Percentiles rank a stretch among this genome's conserved stretches.
phyloP scores from a whole-genome alignment of 2,888 invertebrate genomes.

The Mechanitis mazaeus region DNA sequence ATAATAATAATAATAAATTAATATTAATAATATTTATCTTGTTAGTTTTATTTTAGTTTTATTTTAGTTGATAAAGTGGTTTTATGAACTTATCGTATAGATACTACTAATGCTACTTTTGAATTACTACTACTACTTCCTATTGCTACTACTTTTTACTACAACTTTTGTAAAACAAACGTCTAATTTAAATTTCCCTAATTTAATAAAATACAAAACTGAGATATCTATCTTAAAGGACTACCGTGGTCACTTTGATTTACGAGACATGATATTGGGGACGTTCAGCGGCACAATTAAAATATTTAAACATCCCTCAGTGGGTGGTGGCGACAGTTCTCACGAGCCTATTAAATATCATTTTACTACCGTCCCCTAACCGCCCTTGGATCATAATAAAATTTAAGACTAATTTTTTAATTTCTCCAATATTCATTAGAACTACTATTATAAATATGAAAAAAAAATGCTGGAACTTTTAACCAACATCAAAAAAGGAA shows the following conservation, averaged over 20 bases:
- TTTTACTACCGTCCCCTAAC: constrained; percentile 51
- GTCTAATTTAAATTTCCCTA: constrained; percentile 3
- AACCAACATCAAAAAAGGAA: too few species aligned
- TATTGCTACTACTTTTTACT: too few species aligned
- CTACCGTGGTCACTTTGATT: constrained; percentile 72
- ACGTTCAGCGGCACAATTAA: constrained; percentile 72
- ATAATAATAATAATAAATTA: neutral
- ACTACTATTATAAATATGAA: neutral
- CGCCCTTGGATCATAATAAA: neutral
- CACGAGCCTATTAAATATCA: constrained; percentile 74
- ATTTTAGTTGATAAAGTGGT: too few species aligned
- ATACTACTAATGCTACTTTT: too few species aligned
- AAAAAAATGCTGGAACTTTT: neutral
- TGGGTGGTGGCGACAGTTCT: constrained; percentile 76
- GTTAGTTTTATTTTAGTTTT: too few species aligned
- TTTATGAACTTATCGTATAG: too few species aligned
- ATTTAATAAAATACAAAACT: constrained; percentile 10
- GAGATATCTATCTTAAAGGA: constrained; percentile 32
- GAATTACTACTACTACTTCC: too few species aligned
- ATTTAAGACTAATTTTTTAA: neutral
- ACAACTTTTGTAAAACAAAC: constrained; percentile 8
- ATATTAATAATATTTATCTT: neutral
- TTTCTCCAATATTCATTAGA: neutral
- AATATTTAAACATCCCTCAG: constrained; percentile 72
- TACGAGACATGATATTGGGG: constrained; percentile 65